Evolutionary conservation across 2,888 invertebrate genomes (phyloP), one percentile per base, ranked within the genome.

Genomic region (Dicranocentrus wangi): DNA sequence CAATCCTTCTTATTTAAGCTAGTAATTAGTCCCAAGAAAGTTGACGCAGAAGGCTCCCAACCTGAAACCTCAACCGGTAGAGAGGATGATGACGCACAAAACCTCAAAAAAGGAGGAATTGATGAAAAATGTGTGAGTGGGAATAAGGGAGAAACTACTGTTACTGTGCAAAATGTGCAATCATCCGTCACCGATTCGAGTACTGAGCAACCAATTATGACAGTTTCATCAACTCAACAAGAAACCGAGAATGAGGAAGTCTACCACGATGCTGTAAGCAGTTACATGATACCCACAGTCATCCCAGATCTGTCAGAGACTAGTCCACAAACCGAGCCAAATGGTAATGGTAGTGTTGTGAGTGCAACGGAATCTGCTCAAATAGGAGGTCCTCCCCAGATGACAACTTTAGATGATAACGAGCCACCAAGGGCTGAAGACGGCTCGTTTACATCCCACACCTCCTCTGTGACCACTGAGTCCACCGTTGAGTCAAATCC

Each of bases 1-100:
- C 28, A 71, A 58, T 84, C 84, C 10, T 85, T 85, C 73, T 60
- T 85, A n/a, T 85, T 85, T 71, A 76, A 61, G 25, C 72, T 69
- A 32, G 42, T 82, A 15, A 70, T 65, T 21, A 63, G 61, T 73
- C 68, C 69, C 43, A 71, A 78, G 66, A 75, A 55, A 65, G 58
- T 21, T 19, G 61, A 23, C 19, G 60, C n/a, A n/a, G n/a, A n/a
- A n/a, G n/a, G n/a, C n/a, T n/a, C n/a, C n/a, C n/a, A n/a, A n/a
- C 25, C 28, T 27, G 53, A 69, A 69, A 17, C 68, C 19, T 13
- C 27, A 19, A 19, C 39, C 1, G 13, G 5, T 28, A 32, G 1
- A 15, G 53, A 43, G 47, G 47, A 10, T n/a, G 13, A n/a, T n/a
- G 47, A 47, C 5, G 47, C n/a, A 47, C 10, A 10, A 47, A 47